Conservation (phyloP, 2,888 invertebrate genomes). For the Byasa hedistus region DNA sequence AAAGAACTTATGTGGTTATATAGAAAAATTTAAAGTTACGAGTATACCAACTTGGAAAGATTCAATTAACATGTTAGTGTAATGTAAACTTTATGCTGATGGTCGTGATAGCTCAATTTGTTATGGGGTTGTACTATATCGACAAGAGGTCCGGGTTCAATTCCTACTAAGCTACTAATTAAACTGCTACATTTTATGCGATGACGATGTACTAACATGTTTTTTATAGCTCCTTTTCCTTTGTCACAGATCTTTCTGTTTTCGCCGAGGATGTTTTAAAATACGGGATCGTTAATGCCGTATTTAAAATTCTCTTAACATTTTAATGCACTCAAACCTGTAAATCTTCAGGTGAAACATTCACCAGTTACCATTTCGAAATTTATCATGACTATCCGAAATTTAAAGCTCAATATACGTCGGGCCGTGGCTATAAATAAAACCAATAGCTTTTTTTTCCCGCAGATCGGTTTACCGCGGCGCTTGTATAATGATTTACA, state of each 20-base stretch:
- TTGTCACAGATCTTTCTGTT: background rate
- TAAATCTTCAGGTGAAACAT: background rate
- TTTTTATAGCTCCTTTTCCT: too few relatives aligned
- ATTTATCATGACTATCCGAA: constrained; percentile 15
- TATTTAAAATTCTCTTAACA: background rate
- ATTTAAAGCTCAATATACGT: constrained; percentile 20
- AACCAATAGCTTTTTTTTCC: constrained; percentile 16
- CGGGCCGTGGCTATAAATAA: constrained; percentile 16
- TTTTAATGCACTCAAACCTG: background rate
- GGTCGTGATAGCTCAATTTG: too few relatives aligned
- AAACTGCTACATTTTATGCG: too few relatives aligned
- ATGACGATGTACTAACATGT: too few relatives aligned
- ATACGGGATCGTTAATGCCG: background rate
- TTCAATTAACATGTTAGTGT: too few relatives aligned
- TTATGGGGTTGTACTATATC: too few relatives aligned
- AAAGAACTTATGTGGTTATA: too few relatives aligned
- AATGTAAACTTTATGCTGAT: too few relatives aligned
- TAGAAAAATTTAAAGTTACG: too few relatives aligned
- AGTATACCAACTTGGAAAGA: too few relatives aligned
- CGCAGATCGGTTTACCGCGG: constrained; percentile 13
- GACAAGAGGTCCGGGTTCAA: too few relatives aligned
- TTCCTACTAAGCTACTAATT: too few relatives aligned
- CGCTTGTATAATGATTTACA: constrained; percentile 1
- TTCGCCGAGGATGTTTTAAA: background rate
- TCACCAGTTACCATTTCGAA: constrained; percentile 3